Base-by-base conservation (phyloP, 2,888 invertebrate genomes). In the Tipula lateralis region DNA sequence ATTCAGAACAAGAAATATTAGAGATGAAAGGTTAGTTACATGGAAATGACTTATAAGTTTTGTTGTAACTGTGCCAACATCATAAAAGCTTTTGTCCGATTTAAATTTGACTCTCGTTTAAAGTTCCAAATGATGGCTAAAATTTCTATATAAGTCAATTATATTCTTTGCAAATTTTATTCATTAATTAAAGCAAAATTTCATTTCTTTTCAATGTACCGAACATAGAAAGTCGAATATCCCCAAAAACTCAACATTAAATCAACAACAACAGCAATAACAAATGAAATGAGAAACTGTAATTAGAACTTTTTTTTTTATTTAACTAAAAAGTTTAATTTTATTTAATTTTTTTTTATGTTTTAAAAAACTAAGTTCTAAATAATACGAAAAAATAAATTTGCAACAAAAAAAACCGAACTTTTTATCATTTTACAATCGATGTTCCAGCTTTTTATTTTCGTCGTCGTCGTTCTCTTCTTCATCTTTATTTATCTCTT, bases 391-490 rank as follows among this genome's bases (percentile, higher is more conserved):
- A n/a, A n/a, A n/a, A n/a, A n/a, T 44, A 44, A 44, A 44, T 50
- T 50, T 50, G 44, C 16, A 4, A 5, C 16, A 50, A 50, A 50
- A 50, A 50, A 66, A 66, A 24, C n/a, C n/a, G n/a, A n/a, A 24
- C 1, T 66, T 66, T 66, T 66, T 66, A 66, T 66, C 66, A 66
- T 66, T 66, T 66, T 66, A 66, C 66, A 66, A 66, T 66, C 66
- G 66, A 66, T 66, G 66, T 66, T 66, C 24, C 5, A 66, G 24
- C 66, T 66, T 66, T 66, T 66, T 24, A 9, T 66, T 66, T 66
- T 66, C 44, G 36, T 36, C 36, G 36, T 36, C 36, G 9, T 36
- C n/a, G n/a, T n/a, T n/a, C n/a, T n/a, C n/a, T n/a, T n/a, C n/a
- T 32, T 32, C 7, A 4, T 39, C 13, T 39, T 39, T 39, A 39